Base-by-base conservation (phyloP, 1,140 invertebrate genomes). In the Aculops lycopersici region DNA sequence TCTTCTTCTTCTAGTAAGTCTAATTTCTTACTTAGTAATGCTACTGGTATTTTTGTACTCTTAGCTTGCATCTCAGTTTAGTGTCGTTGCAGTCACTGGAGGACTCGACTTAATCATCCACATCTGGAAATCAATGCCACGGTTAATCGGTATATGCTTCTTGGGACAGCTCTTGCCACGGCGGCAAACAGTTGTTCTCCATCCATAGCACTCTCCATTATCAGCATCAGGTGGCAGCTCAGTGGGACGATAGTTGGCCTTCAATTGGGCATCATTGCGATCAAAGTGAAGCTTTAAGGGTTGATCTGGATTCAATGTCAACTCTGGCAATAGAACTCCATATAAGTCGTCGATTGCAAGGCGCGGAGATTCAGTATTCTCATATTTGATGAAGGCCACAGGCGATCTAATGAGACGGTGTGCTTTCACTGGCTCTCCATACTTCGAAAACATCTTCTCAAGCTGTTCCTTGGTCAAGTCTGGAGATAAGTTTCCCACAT, bases 101-200 rank as follows among this genome's bases (percentile, higher is more conserved):
- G n/a, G n/a, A n/a, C n/a, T 31, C n/a, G 38, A 19, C n/a, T 39
- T 39, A 20, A 13, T 8, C 38, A 39, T 39, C 38, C 38, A 39
- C 16, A 20, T 20, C 20, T 39, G 38, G 17, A 18, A 18, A 19
- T 39, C 38, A 12, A 39, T 20, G n/a, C 38, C 38, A n/a, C 17
- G 17, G 20, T 39, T 39, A 4, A 20, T 20, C n/a, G 8, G 8
- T 17, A 39, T 39, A 20, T 39, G 38, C 17, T 39, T 39, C 5
- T 39, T 18, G 3, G 20, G 38, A 20, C 38, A 39, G n/a, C 20
- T 39, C n/a, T 39, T 20, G 16, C 38, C 38, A 4, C 20, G 16
- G 3, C 16, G 14, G 20, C 38, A 39, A 4, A 16, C 38, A 3
- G 38, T 39, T 8, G 38, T 39, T 8, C 38, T 12, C 38, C 38